Evolutionary conservation across 2,888 invertebrate genomes (phyloP).

Genomic region (Sisyra terminalis): DNA sequence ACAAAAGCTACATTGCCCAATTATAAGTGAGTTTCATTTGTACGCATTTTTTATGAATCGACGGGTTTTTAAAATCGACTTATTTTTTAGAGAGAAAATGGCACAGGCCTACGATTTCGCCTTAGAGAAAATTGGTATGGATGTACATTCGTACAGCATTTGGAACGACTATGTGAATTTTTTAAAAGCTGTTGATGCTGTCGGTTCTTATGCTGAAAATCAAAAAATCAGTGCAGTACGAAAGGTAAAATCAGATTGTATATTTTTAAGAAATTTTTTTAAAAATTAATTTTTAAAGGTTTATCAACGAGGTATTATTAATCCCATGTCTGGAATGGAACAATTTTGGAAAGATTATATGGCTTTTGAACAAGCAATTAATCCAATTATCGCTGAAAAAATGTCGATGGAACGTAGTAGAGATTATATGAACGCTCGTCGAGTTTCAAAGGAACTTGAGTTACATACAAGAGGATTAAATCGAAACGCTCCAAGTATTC

Average conservation of each 20-base stretch:
- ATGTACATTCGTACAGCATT: slow-evolving; percentile 89
- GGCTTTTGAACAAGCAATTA: slow-evolving; percentile 70
- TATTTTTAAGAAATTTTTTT: neutral
- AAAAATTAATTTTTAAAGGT: slow-evolving; percentile 32
- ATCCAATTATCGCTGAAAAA: slow-evolving; percentile 82
- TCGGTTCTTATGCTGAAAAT: slow-evolving; percentile 98
- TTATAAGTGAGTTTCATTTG: slow-evolving; percentile 59
- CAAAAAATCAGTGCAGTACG: slow-evolving; percentile 97
- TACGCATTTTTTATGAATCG: neutral
- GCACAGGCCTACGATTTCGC: slow-evolving; percentile 99
- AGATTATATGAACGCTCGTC: slow-evolving; percentile 93
- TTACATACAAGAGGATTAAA: slow-evolving; percentile 89
- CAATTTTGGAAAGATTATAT: slow-evolving; percentile 97
- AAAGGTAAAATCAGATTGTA: slow-evolving; percentile 40
- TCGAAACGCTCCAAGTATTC: slow-evolving; percentile 87
- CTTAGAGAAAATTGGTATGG: slow-evolving; percentile 96
- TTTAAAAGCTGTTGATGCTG: slow-evolving; percentile 88
- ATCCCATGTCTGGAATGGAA: slow-evolving; percentile 95
- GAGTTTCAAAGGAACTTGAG: slow-evolving; percentile 94
- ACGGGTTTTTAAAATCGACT: neutral
- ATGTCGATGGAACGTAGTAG: slow-evolving; percentile 93
- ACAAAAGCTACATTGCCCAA: slow-evolving; percentile 86
- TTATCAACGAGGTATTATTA: slow-evolving; percentile 90
- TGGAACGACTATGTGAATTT: slow-evolving; percentile 98
- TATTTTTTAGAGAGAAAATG: slow-evolving; percentile 82